phyloP scores from a whole-genome alignment of 2,888 invertebrate genomes.

The Ophion ventricosus region DNA sequence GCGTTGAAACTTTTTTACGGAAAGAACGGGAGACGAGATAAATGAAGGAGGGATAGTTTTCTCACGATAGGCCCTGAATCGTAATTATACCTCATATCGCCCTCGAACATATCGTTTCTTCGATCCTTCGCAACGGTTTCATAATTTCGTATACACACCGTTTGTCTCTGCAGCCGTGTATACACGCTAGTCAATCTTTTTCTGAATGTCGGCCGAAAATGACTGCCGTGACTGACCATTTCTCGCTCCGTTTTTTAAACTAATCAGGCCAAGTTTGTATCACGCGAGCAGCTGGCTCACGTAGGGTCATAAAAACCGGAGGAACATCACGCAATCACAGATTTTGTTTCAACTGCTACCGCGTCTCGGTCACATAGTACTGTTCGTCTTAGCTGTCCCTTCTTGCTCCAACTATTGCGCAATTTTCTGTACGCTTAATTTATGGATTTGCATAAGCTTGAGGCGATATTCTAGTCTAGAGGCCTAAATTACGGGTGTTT shows the following conservation, averaged over 20 bases:
- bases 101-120: conserved; percentile 11
- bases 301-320: conserved; percentile 13
- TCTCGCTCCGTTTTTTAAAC: conserved; percentile 29
- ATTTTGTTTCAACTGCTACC: no score
- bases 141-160: conserved; percentile 35
- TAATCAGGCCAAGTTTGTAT: conserved; percentile 36
- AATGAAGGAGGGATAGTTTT: not conserved
- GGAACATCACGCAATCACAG: conserved; percentile 30
- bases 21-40: not conserved
- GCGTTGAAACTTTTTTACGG: not conserved
- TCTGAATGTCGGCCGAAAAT: conserved; percentile 18
- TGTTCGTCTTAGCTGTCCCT: no score
- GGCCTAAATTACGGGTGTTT: no score
- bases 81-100: conserved; percentile 35
- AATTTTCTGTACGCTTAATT: no score
- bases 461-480: no score
- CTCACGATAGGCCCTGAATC: conserved; percentile 34
- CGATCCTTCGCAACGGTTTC: conserved; percentile 37
- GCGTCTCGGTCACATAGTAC: no score
- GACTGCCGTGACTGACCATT: conserved; percentile 56
- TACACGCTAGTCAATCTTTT: conserved; percentile 39
- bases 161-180: conserved; percentile 26
- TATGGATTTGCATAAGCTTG: no score
- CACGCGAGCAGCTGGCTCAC: conserved; percentile 37
- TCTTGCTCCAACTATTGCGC: no score